Evolutionary conservation across 2,113 vertebrate genomes (phyloP).

Genomic region (Calyptommatus sinebrachiatus): DNA sequence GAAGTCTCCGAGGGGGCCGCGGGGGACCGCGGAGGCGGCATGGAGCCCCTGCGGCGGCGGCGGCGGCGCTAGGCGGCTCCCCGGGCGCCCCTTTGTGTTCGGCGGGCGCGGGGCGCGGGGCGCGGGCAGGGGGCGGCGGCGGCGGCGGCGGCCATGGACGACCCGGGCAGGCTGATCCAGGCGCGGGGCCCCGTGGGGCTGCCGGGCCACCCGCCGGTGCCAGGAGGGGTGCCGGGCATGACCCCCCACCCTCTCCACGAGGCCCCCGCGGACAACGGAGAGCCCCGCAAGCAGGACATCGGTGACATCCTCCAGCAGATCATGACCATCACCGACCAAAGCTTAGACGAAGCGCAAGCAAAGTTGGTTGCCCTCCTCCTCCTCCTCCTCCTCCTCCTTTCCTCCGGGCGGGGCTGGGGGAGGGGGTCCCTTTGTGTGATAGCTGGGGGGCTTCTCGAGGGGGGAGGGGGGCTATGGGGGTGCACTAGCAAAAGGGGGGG

Average conservation of each 20-base stretch:
- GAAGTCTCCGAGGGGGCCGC: slow-evolving; percentile 53
- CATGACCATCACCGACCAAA: slow-evolving; percentile 80
- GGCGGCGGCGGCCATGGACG: slow-evolving; percentile 48
- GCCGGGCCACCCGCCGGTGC: slow-evolving; percentile 18
- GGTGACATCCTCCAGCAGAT: slow-evolving; percentile 96
- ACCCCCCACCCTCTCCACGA: slow-evolving; percentile 66
- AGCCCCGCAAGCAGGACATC: slow-evolving; percentile 86
- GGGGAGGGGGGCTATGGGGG: not conserved
- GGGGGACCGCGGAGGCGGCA: not conserved
- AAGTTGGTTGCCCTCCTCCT: slow-evolving; percentile 59
- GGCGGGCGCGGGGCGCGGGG: not conserved
- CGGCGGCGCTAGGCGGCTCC: not conserved
- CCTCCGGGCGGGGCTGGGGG: not conserved
- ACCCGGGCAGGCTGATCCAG: slow-evolving; percentile 54
- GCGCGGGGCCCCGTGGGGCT: slow-evolving; percentile 42
- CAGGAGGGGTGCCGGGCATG: slow-evolving; percentile 20
- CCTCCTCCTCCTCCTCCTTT: not conserved
- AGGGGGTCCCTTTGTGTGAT: slow-evolving; percentile 1
- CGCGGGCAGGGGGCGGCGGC: not conserved
- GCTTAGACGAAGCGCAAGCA: slow-evolving; percentile 73
- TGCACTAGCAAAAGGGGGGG: too few species aligned
- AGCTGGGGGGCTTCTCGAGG: not conserved
- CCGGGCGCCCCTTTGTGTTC: too few species aligned
- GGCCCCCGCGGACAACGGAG: slow-evolving; percentile 71
- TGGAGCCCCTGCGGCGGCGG: not conserved